These are phyloP conservation scores for Probaryconus sp. DNA, from an alignment of 1,140 invertebrate genomes.

Conservation along the genomic window DNA sequence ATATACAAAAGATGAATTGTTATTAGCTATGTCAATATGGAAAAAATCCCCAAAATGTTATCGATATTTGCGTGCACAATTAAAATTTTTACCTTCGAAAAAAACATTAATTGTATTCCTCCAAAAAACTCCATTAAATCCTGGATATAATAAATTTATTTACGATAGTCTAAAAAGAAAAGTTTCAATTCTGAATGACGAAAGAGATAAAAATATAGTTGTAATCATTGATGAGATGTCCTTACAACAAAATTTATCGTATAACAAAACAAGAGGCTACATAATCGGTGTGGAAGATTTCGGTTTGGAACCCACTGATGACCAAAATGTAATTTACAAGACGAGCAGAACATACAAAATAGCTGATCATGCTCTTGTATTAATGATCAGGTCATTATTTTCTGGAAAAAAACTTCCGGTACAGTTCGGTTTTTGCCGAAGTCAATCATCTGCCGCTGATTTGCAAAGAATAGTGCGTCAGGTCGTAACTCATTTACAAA, in stretches of 20 bases:
- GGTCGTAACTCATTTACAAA: background rate
- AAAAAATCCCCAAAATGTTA: constrained; percentile 15
- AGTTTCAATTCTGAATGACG: background rate
- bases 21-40: constrained; percentile 2
- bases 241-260: constrained; percentile 12
- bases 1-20: background rate
- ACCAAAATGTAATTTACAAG: background rate
- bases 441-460: background rate
- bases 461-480: background rate
- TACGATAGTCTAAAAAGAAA: constrained; percentile 14
- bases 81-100: constrained; percentile 5
- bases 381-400: constrained; percentile 14
- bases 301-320: background rate
- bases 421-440: constrained; percentile 1
- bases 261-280: constrained; percentile 6
- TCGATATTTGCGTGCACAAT: background rate
- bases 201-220: constrained; percentile 5
- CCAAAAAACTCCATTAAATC: background rate
- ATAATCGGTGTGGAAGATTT: constrained; percentile 29
- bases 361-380: constrained; percentile 15
- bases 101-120: constrained; percentile 6
- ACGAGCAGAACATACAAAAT: background rate
- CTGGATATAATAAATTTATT: constrained; percentile 14
- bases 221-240: constrained; percentile 15
- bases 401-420: constrained; percentile 2